Evolutionary conservation across 2,888 invertebrate species (phyloP), one percentile per base, ranked within the genome.

Genomic region (Lycophotia porphyrea): DNA sequence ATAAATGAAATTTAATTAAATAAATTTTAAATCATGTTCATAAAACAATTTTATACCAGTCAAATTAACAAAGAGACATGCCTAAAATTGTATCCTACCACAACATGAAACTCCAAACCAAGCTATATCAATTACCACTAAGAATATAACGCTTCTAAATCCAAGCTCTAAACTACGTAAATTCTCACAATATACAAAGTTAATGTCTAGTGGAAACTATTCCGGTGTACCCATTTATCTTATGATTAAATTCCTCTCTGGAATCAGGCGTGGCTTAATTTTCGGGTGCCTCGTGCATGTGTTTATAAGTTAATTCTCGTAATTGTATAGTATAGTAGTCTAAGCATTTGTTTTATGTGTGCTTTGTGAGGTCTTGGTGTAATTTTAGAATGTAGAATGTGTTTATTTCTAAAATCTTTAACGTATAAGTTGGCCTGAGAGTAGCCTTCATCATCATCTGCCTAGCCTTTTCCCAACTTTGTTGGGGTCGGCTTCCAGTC

Each of bases 161-260:
- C 66, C n/a, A 60, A 13, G 42, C 34, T 58, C 27, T n/a, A 47
- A 34, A 39, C 81, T 76, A 64, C 52, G 39, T 70, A 49, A 71
- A 85, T 85, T 75, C 82, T 82, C 67, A 82, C 68, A 60, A 47
- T 68, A 65, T 65, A 77, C 82, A 82, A 82, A 85, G 78, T 82
- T 82, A 85, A 85, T 82, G 78, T 65, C 42, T 85, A 24, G 24
- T 39, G 7, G 55, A 82, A 82, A 82, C 82, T 85, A 85, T 72
- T 65, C 44, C 60, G 52, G 8, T 65, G 70, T 44, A 36, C 31
- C 60, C 70, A 82, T 82, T 85, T 60, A 82, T 82, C 82, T 85
- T 82, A 39, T 82, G 82, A 82, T 82, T 86, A 82, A 86, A 86
- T 85, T 82, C 86, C 82, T 82, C 39, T 76, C 71, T 61, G 21